Evolutionary conservation across 1,140 invertebrate genomes (phyloP).

Genomic region (Drosophila triauraria): DNA sequence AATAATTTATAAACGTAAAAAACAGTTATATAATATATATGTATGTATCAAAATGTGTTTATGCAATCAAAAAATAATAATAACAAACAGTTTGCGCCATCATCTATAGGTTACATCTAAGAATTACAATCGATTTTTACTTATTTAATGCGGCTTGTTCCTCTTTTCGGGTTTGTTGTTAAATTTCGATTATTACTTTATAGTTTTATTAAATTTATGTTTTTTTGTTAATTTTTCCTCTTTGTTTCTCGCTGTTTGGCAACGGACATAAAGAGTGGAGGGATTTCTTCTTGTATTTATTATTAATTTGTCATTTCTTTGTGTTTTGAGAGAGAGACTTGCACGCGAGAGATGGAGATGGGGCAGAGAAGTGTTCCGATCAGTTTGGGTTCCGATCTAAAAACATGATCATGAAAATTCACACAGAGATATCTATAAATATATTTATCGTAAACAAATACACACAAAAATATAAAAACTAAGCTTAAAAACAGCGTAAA

Average conservation of each 20-base stretch:
- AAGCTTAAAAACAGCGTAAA: conserved; percentile 57
- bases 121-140: conserved; percentile 68
- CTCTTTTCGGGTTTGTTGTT: conserved; percentile 31
- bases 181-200: conserved; percentile 19
- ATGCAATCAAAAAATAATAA: conserved; percentile 77
- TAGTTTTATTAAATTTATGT: conserved; percentile 15
- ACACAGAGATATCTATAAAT: conserved; percentile 32
- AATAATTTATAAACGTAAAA: conserved; percentile 82
- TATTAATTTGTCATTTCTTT: conserved; percentile 45
- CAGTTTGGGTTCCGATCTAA: conserved; percentile 27
- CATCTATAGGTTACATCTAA: conserved; percentile 46
- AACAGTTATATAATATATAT: conserved; percentile 73
- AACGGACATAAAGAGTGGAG: conserved; percentile 69
- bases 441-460: conserved; percentile 61
- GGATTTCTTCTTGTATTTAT: conserved; percentile 58
- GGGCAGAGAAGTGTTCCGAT: conserved; percentile 3
- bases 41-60: conserved; percentile 61
- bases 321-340: conserved; percentile 49
- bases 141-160: conserved; percentile 42
- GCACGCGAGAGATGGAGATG: conserved; percentile 23
- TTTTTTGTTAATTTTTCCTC: conserved; percentile 20
- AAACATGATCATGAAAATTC: conserved; percentile 46
- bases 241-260: conserved; percentile 33
- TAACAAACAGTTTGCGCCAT: conserved; percentile 76
- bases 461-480: conserved; percentile 60